These are phyloP conservation scores for Centrocercus urophasianus DNA, from an alignment of 2,113 vertebrate genomes.

Conservation along the genomic window DNA sequence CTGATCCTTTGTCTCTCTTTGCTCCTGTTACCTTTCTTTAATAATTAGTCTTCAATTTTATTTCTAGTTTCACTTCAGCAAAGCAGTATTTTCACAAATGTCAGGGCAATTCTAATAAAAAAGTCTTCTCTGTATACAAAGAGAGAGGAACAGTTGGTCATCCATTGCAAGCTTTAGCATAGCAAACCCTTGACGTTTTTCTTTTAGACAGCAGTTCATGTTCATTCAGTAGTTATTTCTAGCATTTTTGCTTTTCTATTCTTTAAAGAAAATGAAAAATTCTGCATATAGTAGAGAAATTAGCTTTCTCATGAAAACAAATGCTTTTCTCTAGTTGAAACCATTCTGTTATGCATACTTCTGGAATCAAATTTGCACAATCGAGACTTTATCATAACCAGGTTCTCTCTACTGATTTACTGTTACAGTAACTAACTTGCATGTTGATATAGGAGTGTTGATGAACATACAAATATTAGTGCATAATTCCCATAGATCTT, in stretches of 20 bases:
- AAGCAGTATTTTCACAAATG: background rate
- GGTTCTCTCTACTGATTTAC: background rate
- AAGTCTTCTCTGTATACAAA: no score
- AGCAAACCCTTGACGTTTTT: background rate
- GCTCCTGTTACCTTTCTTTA: background rate
- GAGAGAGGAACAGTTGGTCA: slow-evolving; percentile 44
- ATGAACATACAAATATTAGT: background rate
- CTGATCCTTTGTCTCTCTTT: background rate
- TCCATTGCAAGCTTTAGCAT: background rate
- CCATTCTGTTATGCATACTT: background rate
- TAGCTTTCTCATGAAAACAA: background rate
- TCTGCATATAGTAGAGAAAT: background rate
- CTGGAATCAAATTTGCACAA: background rate
- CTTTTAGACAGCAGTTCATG: background rate
- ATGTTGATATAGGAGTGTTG: background rate
- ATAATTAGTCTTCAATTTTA: background rate
- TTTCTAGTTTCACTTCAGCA: background rate
- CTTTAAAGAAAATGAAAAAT: background rate
- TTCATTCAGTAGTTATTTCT: background rate
- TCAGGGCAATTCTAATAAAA: background rate
- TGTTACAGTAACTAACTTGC: background rate
- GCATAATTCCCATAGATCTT: background rate
- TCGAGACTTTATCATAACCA: background rate
- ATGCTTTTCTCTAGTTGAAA: slow-evolving; percentile 19
- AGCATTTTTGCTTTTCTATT: background rate